phyloP scores from a whole-genome alignment of 2,113 vertebrate genomes.

The Smithornis capensis region DNA sequence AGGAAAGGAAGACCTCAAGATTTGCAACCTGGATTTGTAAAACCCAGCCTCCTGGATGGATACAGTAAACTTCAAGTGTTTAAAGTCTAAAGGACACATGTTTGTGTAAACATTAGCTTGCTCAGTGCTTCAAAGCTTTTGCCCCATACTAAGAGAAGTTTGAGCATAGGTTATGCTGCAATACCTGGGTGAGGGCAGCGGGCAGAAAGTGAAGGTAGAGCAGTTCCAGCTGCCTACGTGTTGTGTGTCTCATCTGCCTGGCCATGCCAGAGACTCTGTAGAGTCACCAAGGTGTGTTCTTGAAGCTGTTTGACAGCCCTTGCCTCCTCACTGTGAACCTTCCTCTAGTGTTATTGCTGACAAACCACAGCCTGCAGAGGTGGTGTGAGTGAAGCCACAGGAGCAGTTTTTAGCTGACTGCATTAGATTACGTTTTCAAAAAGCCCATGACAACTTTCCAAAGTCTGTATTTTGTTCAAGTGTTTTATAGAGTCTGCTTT shows the following conservation, averaged over 20 bases:
- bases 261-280: not conserved
- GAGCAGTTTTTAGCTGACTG: not conserved
- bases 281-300: not conserved
- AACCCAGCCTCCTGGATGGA: fast-evolving
- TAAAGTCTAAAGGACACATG: not conserved
- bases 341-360: not conserved
- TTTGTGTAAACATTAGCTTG: not conserved
- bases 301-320: not conserved
- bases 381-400: not conserved
- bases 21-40: not conserved
- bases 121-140: not conserved
- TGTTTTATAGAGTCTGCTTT: not conserved
- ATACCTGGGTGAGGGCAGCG: not conserved
- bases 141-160: not conserved
- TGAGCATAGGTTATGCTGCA: not conserved
- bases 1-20: not conserved
- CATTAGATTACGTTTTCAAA: not conserved
- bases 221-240: not conserved
- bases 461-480: not conserved
- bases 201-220: not conserved
- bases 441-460: not conserved
- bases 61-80: not conserved
- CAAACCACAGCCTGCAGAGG: not conserved
- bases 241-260: not conserved
- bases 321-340: not conserved